These are phyloP conservation scores for Falco cherrug DNA, from an alignment of 2,797 vertebrate genomes.

Conservation along the genomic window DNA sequence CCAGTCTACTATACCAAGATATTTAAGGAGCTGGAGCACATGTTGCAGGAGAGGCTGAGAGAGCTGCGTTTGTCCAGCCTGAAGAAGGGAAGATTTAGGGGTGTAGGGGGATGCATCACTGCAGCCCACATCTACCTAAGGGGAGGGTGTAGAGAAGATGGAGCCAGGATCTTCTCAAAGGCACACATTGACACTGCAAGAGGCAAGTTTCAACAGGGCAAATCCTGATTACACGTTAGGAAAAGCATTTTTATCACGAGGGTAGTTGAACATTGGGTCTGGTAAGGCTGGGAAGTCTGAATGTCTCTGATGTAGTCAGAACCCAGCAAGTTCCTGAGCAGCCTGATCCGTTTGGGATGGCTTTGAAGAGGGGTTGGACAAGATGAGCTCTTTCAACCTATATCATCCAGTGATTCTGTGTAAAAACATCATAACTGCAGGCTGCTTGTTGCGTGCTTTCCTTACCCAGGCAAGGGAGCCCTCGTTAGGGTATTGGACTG, in stretches of 20 bases:
- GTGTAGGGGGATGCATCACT: not conserved
- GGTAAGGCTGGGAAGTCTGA: not conserved
- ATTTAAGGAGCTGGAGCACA: not conserved
- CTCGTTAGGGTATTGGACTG: not conserved
- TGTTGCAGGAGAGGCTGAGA: not conserved
- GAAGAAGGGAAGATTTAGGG: not conserved
- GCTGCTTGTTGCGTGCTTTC: not conserved
- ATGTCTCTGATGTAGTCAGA: not conserved
- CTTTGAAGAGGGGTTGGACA: not conserved
- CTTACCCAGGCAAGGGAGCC: not conserved
- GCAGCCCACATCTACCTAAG: not conserved
- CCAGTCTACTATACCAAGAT: not conserved
- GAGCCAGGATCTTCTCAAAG: not conserved
- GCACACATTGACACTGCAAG: not conserved
- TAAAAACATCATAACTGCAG: not conserved
- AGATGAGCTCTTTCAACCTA: not conserved
- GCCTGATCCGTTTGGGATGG: not conserved
- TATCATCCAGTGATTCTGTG: not conserved
- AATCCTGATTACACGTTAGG: not conserved
- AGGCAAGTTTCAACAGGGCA: slow-evolving; percentile 45
- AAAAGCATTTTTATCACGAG: not conserved
- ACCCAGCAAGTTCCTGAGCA: not conserved
- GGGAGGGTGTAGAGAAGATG: not conserved
- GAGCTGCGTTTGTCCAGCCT: not conserved
- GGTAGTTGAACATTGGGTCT: not conserved